Evolutionary conservation across 2,888 invertebrate genomes (phyloP).

Genomic region (Microctonus hyperodae): DNA sequence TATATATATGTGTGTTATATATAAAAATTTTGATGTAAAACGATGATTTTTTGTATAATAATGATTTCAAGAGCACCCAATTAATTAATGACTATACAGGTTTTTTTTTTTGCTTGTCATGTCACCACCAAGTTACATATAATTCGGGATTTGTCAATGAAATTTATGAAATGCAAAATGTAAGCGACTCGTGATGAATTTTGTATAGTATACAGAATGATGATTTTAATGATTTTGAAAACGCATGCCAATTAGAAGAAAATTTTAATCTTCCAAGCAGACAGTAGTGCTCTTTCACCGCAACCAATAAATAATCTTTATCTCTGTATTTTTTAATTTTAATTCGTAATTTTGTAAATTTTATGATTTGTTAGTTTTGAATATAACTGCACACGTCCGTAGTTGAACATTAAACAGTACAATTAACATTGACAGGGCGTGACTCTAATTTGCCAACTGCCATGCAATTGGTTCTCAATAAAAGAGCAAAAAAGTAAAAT

Average conservation of each 20-base stretch:
- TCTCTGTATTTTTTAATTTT: slow-evolving; percentile 32
- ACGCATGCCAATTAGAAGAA: slow-evolving; percentile 63
- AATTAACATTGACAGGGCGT: slow-evolving; percentile 53
- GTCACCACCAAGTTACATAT: slow-evolving; percentile 37
- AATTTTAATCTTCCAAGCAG: slow-evolving; percentile 59
- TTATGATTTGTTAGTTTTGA: slow-evolving; percentile 61
- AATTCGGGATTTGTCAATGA: slow-evolving; percentile 36
- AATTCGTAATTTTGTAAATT: slow-evolving; percentile 36
- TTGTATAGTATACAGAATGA: slow-evolving; percentile 47
- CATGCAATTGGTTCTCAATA: slow-evolving; percentile 39
- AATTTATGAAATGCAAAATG: slow-evolving; percentile 42
- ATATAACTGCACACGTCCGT: slow-evolving; percentile 62
- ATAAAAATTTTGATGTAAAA: neutral
- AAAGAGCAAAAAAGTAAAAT: slow-evolving; percentile 50
- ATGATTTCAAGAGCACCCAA: neutral
- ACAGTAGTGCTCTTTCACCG: slow-evolving; percentile 63
- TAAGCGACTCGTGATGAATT: slow-evolving; percentile 47
- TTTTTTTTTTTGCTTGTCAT: slow-evolving; percentile 22
- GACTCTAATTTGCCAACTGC: slow-evolving; percentile 14
- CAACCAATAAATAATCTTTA: slow-evolving; percentile 57
- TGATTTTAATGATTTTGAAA: slow-evolving; percentile 52
- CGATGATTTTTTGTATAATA: neutral
- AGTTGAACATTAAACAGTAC: slow-evolving; percentile 49
- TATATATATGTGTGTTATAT: neutral
- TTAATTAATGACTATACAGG: neutral